phyloP scores from a whole-genome alignment of 2,113 vertebrate species.

The Connochaetes taurinus region DNA sequence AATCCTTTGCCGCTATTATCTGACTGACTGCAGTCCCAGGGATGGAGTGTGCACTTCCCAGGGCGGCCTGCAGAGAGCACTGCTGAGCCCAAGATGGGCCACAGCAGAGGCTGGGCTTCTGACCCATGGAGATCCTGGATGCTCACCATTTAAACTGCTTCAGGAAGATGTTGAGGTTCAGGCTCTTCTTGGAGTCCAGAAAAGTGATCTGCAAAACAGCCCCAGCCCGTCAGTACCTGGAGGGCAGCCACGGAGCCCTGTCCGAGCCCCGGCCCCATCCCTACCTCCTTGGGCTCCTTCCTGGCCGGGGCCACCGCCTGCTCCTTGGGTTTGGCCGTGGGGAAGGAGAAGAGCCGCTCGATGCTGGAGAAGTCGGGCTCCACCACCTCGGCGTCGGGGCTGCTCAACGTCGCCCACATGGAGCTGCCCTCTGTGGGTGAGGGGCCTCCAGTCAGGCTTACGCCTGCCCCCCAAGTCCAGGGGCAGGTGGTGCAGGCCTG shows the following conservation, averaged over 20 bases:
- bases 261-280: fast-evolving
- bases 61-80: neutral
- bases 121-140: fast-evolving
- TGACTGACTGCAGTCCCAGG: fast-evolving
- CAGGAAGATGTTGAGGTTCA: conserved; percentile 98
- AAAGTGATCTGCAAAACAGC: conserved; percentile 89
- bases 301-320: conserved; percentile 81
- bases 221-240: fast-evolving
- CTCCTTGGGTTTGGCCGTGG: conserved; percentile 87
- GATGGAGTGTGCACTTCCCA: neutral
- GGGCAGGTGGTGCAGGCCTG: neutral
- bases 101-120: neutral
- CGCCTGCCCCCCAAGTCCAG: fast-evolving
- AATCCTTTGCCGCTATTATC: too few relatives aligned
- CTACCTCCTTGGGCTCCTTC: conserved; percentile 93
- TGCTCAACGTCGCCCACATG: conserved; percentile 89
- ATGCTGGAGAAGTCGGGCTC: conserved; percentile 94
- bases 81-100: fast-evolving
- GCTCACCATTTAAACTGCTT: conserved; percentile 96
- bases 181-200: conserved; percentile 95
- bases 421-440: conserved; percentile 85
- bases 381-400: conserved; percentile 65
- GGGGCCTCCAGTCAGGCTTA: neutral
- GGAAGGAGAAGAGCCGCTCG: conserved; percentile 95
- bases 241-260: fast-evolving